phyloP scores from a whole-genome alignment of 1,140 invertebrate species.

The Ctenoplectra terminalis region DNA sequence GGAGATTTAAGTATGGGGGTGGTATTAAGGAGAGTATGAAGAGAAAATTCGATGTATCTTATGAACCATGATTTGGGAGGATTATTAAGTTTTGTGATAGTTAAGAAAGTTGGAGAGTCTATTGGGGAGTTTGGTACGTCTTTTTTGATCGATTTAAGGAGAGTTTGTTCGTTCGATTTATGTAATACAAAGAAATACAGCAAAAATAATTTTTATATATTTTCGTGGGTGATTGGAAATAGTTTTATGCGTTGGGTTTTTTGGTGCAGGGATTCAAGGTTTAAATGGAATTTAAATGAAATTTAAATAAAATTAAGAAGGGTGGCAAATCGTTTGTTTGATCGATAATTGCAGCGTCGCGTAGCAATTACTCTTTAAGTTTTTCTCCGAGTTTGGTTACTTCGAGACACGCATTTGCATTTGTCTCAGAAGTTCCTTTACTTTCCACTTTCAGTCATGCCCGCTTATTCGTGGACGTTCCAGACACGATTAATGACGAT shows the following conservation, averaged over 20 bases:
- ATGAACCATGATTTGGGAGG: background rate
- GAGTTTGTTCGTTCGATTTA: too few species aligned
- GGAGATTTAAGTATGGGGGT: background rate
- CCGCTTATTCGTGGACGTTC: background rate
- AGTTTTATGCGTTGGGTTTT: too few species aligned
- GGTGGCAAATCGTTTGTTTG: background rate
- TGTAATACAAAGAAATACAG: too few species aligned
- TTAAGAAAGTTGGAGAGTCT: too few species aligned
- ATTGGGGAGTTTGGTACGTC: too few species aligned
- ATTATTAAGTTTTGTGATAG: too few species aligned
- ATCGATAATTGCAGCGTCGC: background rate
- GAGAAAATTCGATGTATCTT: too few species aligned
- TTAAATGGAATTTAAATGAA: too few species aligned
- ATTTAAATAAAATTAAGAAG: background rate
- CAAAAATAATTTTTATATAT: too few species aligned
- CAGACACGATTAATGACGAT: background rate
- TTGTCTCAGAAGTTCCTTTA: constrained; percentile 21
- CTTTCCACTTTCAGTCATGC: constrained; percentile 26
- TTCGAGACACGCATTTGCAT: constrained; percentile 33
- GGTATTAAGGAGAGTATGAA: background rate
- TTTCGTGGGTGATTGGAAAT: too few species aligned
- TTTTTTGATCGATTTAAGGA: too few species aligned
- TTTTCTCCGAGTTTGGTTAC: background rate
- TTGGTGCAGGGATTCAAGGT: too few species aligned
- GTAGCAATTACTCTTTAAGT: constrained; percentile 13